Evolutionary conservation across 2,797 vertebrate genomes (phyloP).

Genomic region (Pogonophryne albipinna): DNA sequence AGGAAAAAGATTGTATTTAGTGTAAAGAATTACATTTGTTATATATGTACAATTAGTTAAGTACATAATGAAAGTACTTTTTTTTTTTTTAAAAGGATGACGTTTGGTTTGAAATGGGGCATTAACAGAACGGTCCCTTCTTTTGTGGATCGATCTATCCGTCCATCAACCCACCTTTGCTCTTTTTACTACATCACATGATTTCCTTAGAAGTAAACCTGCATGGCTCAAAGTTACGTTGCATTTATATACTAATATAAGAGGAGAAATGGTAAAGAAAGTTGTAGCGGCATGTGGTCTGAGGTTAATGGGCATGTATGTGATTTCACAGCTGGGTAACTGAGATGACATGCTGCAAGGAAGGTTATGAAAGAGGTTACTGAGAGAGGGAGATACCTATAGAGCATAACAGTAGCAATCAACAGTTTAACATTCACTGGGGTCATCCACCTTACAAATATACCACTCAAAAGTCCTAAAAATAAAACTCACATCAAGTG

Average conservation of each 20-base stretch:
- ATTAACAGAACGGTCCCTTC: too few species aligned
- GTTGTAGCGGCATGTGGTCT: constrained; percentile 18
- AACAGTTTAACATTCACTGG: constrained; percentile 9
- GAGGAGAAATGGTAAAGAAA: constrained; percentile 24
- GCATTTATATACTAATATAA: constrained; percentile 2
- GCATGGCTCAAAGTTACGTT: too few species aligned
- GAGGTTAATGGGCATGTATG: constrained; percentile 37
- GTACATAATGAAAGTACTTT: too few species aligned
- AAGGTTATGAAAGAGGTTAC: constrained; percentile 15
- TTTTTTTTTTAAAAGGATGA: too few species aligned
- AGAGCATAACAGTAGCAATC: constrained; percentile 15
- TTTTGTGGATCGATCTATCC: too few species aligned
- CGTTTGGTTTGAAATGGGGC: too few species aligned
- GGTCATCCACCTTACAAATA: constrained; percentile 12
- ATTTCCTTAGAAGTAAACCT: too few species aligned
- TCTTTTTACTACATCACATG: too few species aligned
- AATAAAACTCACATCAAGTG: constrained; percentile 10
- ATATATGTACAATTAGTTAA: too few species aligned
- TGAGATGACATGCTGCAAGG: constrained; percentile 10
- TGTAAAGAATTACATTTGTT: too few species aligned
- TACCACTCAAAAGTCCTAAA: constrained; percentile 3
- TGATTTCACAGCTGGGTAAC: constrained; percentile 21
- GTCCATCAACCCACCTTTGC: too few species aligned
- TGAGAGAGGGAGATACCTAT: constrained; percentile 11
- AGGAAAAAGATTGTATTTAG: too few species aligned